Evolutionary conservation across 2,797 vertebrate species (phyloP), one percentile per base, ranked within the genome.

Genomic region (Acomys russatus): DNA sequence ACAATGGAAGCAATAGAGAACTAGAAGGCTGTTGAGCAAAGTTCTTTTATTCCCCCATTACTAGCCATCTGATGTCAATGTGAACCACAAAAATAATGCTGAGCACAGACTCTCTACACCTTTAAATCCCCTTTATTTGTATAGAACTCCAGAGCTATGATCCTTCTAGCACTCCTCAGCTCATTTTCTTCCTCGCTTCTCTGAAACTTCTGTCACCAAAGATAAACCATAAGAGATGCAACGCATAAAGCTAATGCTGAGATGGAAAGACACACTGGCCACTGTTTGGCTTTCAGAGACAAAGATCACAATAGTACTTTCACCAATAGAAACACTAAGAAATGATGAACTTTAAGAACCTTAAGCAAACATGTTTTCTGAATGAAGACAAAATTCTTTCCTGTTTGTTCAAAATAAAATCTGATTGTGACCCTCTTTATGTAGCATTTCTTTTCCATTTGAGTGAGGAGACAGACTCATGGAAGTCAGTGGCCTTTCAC

Each of bases 1-100:
- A 96, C 25, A 91, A 91, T 44, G 20, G 56, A 35, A 92, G 8
- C 28, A 92, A 4, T 94, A 56, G 2, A 86, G 28, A 90, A 3
- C 11, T 30, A n/a, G 38, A 59, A 94, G 71, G 15, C n/a, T 71
- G 8, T 11, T 87, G 12, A 7, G 1, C 51, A 25, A 91, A 35
- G 22, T 74, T 78, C 35, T 8, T 11, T 51, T 59, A 68, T 8
- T 30, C 22, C 12, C 9, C 5, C 25, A 83, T 11, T n/a, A 33
- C 18, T 84, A 33, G 17, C 11, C 4, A 68, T 25, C 15, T 73
- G n/a, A 92, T 64, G 22, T 2, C 68, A 76, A 61, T n/a, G 51
- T 3, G 2, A 17, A 23, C 25, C 59, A 82, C 9, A 88, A 20
- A 96, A 15, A 33, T 35, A n/a, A 68, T 85, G 12, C 33, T 88